Base-by-base conservation (phyloP, 2,888 invertebrate species). In the Perithous albicinctus region DNA sequence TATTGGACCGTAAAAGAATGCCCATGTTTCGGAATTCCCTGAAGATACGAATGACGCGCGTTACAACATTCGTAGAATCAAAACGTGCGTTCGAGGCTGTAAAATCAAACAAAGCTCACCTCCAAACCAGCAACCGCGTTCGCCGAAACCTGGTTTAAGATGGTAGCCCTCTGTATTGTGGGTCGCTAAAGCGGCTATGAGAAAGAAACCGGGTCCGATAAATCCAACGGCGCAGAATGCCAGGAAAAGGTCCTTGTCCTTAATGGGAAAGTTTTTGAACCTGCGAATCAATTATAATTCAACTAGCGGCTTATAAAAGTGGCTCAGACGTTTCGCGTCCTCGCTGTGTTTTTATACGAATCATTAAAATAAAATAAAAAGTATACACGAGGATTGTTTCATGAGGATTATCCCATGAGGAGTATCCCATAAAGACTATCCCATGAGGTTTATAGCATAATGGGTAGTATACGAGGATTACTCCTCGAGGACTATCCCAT, bases 1-100 rank as follows among this genome's bases (percentile, higher is more conserved):
- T n/a, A 96, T 93, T 0, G 96, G 96, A 0, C 95, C 95, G 87
- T 96, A 96, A 90, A 96, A 95, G 90, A 95, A 96, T 1, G 94
- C 93, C 94, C 95, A 95, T 0, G 94, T 94, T 88, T 94, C 94
- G 0, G 91, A 88, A 41, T 93, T 90, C 12, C 94, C 95, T 95
- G 88, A 78, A 94, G 56, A 10, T 56, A 26, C 1, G 2, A 15
- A 59, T 12, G 18, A 46, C 35, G 72, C 3, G 15, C 32, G 3
- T 67, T 18, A 5, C 1, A 8, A 12, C 3, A n/a, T 51, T 74
- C 20, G 0, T 0, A 7, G n/a, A 38, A 64, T 6, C n/a, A n/a
- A n/a, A n/a, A n/a, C n/a, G n/a, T n/a, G n/a, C n/a, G n/a, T n/a
- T n/a, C n/a, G n/a, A n/a, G 3, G 5, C 12, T 6, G 15, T 0